These are phyloP conservation scores for Heterotilapia buettikoferi DNA, from an alignment of 2,113 vertebrate species.

Conservation along the genomic window DNA sequence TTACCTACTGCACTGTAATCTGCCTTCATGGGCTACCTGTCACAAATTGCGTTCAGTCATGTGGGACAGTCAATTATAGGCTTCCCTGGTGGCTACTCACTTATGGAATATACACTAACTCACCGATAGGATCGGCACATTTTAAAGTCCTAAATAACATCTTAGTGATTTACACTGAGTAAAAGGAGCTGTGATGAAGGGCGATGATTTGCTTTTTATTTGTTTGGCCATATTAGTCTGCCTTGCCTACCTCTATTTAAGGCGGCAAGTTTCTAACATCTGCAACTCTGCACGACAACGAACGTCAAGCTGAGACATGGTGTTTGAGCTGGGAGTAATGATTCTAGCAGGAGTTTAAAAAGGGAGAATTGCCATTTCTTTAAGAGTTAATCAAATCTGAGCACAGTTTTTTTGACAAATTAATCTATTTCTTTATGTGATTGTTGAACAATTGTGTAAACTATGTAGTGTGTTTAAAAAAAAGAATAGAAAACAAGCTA, in stretches of 20 bases:
- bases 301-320: conserved; percentile 9
- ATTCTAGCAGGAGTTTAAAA: neutral
- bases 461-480: neutral
- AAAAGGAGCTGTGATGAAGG: neutral
- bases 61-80: neutral
- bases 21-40: neutral
- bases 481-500: neutral
- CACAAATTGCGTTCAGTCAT: conserved; percentile 3
- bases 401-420: neutral
- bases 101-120: neutral
- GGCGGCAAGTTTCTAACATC: neutral
- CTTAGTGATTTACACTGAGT: neutral
- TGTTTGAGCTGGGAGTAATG: neutral
- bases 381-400: neutral
- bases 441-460: neutral
- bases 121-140: neutral
- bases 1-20: neutral
- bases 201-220: neutral
- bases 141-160: neutral
- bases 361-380: neutral
- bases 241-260: neutral
- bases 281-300: neutral
- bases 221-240: neutral
- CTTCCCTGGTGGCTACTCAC: neutral
- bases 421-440: neutral